Percentiles rank a stretch among this genome's conserved stretches.
phyloP scores from a whole-genome alignment of 1,140 invertebrate genomes.

The Cylas formicarius region DNA sequence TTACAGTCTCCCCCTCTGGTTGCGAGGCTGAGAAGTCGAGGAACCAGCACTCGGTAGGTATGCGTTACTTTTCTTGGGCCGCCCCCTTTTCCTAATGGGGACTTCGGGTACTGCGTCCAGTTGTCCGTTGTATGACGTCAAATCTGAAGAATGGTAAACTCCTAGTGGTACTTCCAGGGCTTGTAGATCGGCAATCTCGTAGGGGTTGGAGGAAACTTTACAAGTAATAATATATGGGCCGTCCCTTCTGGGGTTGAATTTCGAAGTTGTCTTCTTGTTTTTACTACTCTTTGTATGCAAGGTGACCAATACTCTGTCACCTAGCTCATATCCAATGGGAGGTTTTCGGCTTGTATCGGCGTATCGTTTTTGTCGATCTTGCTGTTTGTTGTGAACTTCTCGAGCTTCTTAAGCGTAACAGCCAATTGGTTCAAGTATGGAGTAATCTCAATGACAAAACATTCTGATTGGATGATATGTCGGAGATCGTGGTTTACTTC shows the following conservation, averaged over 20 bases:
- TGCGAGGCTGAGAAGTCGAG: too few relatives aligned
- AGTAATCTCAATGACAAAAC: constrained; percentile 36
- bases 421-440: constrained; percentile 22
- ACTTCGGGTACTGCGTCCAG: too few relatives aligned
- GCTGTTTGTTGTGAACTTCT: constrained; percentile 3
- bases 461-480: constrained; percentile 28
- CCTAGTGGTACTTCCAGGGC: too few relatives aligned
- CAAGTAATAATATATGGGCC: constrained; percentile 24
- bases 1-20: too few relatives aligned
- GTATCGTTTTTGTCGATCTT: constrained; percentile 15
- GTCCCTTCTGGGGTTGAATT: constrained; percentile 29
- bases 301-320: constrained; percentile 19
- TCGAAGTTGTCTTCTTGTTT: constrained; percentile 19
- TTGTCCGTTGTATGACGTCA: too few relatives aligned
- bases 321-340: background rate
- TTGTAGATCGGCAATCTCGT: too few relatives aligned
- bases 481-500: constrained; percentile 25
- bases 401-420: constrained; percentile 1
- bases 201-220: too few relatives aligned
- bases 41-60: too few relatives aligned
- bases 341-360: background rate
- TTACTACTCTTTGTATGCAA: constrained; percentile 23
- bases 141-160: too few relatives aligned
- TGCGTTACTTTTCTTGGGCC: constrained; percentile 4
- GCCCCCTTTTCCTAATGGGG: constrained; percentile 6